Evolutionary conservation across 2,797 vertebrate species (phyloP).

Genomic region (Iguana delicatissima): DNA sequence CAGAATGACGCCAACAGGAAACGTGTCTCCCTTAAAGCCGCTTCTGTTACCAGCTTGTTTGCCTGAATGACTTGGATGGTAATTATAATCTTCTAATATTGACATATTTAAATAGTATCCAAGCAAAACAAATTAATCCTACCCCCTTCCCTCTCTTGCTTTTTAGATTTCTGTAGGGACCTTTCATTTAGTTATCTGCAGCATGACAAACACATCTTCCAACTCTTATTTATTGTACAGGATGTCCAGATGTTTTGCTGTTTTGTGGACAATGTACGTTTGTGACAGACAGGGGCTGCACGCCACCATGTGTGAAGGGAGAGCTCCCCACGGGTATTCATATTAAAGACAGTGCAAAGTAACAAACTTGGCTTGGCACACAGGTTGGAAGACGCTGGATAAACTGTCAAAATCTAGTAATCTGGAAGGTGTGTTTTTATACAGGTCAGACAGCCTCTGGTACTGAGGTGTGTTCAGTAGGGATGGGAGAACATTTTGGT

Average conservation of each 20-base stretch:
- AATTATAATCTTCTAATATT: constrained; percentile 62
- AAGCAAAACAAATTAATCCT: constrained; percentile 52
- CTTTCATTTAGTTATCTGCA: constrained; percentile 54
- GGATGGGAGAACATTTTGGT: no score
- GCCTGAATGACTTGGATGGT: constrained; percentile 64
- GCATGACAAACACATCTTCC: background rate
- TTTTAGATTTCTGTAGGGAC: constrained; percentile 32
- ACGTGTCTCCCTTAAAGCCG: constrained; percentile 63
- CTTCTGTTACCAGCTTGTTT: constrained; percentile 48
- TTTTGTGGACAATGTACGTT: rapidly evolving
- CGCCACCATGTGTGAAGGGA: background rate
- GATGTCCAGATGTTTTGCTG: constrained; percentile 27
- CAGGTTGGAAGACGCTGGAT: background rate
- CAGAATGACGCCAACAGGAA: constrained; percentile 63
- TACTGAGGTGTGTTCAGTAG: no score
- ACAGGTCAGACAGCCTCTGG: background rate
- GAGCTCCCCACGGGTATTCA: background rate
- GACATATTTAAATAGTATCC: constrained; percentile 69
- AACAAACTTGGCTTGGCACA: background rate
- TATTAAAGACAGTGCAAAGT: background rate
- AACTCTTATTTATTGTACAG: background rate
- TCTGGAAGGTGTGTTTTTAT: no score
- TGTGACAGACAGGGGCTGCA: background rate
- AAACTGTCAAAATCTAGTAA: background rate
- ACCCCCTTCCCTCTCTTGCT: background rate